Percentiles rank a stretch among this genome's conserved stretches.
Evolutionary conservation across 2,797 vertebrate species (phyloP).

Genomic region (Chiloscyllium punctatum): DNA sequence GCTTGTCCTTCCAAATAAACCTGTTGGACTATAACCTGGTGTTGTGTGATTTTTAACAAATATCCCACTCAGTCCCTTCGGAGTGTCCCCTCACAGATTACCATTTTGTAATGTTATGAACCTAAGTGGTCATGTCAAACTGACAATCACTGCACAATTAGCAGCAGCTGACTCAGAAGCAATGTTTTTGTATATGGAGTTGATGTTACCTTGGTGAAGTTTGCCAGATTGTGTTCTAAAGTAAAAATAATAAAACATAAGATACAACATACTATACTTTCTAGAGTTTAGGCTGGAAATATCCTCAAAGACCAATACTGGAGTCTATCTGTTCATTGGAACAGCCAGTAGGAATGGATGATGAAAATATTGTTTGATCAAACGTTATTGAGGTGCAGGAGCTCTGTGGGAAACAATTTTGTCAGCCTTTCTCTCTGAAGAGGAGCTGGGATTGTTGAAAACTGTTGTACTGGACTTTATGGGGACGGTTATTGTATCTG

Average conservation of each 20-base stretch:
- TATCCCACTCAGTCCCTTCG: neutral
- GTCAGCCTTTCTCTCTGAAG: neutral
- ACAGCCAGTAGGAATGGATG: too few relatives aligned
- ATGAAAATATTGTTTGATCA: neutral
- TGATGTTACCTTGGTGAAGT: neutral
- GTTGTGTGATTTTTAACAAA: neutral
- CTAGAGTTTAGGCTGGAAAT: neutral
- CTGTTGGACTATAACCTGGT: too few relatives aligned
- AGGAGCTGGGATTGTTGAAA: neutral
- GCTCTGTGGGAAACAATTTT: neutral
- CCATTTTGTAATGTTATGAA: neutral
- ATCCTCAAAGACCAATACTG: neutral
- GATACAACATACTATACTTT: neutral
- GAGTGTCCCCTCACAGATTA: neutral
- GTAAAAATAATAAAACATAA: neutral
- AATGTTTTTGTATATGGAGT: neutral
- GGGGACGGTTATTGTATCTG: too few relatives aligned
- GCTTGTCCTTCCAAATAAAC: too few relatives aligned
- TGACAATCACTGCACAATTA: neutral
- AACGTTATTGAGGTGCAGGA: neutral
- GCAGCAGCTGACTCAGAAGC: neutral
- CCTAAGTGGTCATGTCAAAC: neutral
- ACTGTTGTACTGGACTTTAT: too few relatives aligned
- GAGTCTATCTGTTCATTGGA: neutral
- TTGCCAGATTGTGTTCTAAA: neutral